These are phyloP conservation scores for Chloroceryle inda DNA, from an alignment of 2,797 vertebrate genomes.

Conservation along the genomic window DNA sequence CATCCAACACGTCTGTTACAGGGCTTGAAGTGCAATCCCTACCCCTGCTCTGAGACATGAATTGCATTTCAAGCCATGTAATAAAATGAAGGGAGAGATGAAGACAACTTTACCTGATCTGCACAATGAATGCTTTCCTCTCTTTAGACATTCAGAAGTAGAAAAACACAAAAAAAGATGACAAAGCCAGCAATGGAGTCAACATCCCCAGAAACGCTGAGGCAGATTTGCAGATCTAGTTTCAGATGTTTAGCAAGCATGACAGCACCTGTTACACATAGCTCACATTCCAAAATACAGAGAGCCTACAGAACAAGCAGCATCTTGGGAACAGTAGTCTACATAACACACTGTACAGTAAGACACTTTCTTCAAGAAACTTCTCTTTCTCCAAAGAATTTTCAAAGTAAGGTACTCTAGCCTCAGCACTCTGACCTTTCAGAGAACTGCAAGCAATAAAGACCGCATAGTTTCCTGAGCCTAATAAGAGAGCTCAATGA, in stretches of 20 bases:
- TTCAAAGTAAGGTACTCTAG: not conserved
- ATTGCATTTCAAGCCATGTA: too few relatives aligned
- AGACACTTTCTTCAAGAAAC: not conserved
- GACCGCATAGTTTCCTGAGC: not conserved
- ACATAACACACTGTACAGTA: not conserved
- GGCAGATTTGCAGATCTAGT: not conserved
- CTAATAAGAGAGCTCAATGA: not conserved
- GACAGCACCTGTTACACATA: not conserved
- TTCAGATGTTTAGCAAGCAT: not conserved
- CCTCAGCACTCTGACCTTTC: not conserved
- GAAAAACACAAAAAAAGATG: not conserved
- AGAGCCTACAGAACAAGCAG: not conserved
- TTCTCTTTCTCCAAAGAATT: not conserved
- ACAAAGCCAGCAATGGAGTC: not conserved
- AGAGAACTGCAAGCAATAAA: not conserved
- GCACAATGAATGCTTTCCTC: not conserved
- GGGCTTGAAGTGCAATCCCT: not conserved
- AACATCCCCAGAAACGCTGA: not conserved
- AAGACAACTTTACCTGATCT: not conserved
- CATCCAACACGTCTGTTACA: rapidly evolving
- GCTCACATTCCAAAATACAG: not conserved
- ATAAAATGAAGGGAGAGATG: not conserved
- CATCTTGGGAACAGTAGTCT: not conserved
- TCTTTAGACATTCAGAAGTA: not conserved
- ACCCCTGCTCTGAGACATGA: not conserved